Evolutionary conservation across 2,888 invertebrate species (phyloP).

Genomic region (Conus canariensis): DNA sequence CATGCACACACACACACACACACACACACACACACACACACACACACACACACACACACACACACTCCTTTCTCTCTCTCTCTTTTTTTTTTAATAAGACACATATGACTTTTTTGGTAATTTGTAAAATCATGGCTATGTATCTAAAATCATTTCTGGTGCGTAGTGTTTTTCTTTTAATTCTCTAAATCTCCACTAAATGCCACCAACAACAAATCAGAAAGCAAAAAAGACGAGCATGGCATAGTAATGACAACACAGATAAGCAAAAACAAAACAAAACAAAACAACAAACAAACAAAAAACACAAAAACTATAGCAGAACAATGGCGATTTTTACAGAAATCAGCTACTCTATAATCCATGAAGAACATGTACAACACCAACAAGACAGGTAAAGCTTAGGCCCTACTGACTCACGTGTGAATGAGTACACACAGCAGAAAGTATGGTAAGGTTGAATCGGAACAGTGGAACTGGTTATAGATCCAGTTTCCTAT

Average conservation of each 20-base stretch:
- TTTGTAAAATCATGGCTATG: too few species aligned
- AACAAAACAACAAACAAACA: neutral
- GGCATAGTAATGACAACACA: neutral
- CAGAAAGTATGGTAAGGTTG: too few species aligned
- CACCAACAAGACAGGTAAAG: neutral
- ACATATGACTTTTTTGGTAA: too few species aligned
- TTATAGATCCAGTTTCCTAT: too few species aligned
- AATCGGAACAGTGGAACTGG: too few species aligned
- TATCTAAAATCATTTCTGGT: neutral
- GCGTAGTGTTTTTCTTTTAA: neutral
- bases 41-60: too few species aligned
- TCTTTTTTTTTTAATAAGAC: too few species aligned
- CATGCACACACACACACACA: too few species aligned
- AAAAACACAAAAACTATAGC: neutral
- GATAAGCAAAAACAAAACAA: neutral
- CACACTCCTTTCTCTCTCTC: too few species aligned
- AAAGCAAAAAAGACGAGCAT: neutral
- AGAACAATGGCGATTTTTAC: neutral
- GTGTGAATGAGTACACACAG: neutral
- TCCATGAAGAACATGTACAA: neutral
- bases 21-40: too few species aligned
- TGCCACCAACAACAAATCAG: neutral
- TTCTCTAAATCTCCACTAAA: neutral
- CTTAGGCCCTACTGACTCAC: neutral
- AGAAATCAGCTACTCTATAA: neutral